Evolutionary conservation across 2,888 invertebrate genomes (phyloP), one percentile per base, ranked within the genome.

Genomic region (Taenaris catops): DNA sequence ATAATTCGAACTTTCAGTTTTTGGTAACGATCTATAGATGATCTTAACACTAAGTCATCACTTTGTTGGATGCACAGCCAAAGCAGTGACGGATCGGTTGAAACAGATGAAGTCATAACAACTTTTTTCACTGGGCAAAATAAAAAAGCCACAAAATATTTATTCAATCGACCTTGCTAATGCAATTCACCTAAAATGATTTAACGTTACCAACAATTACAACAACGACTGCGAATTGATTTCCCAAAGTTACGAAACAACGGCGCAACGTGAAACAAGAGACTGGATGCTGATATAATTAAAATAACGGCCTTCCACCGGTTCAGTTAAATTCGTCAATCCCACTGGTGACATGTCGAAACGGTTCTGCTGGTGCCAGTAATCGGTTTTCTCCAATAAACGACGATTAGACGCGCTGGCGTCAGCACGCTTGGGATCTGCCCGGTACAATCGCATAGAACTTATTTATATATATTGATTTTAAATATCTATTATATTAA

Each of bases 331-430:
- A 38, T 38, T 41, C 41, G 41, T 38, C 41, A 34, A 21, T 38
- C 34, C 39, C 28, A 45, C 38, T 44, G 71, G 76, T 75, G 81
- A 84, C 80, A 83, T 78, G 84, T 81, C 72, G 78, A 75, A 83
- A 83, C 69, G 63, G 71, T 64, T 64, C 66, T 63, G 71, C 72
- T 67, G 65, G 64, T 48, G 66, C 58, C 48, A 59, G 79, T 80
- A 86, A 86, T 84, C 84, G 83, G 83, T 84, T 84, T 83, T 83
- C 84, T 84, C 86, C 81, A 84, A 86, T 84, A 83, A 84, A 84
- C 78, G 81, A 41, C 81, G 84, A 86, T 86, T 86, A 84, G 86
- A 84, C 86, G 65, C 84, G 84, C 80, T 63, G 86, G 84, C 84
- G 86, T 86, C 84, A 84, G 79, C 80, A 65, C 63, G 72, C 69